Evolutionary conservation across 2,888 invertebrate species (phyloP).

Genomic region (Aphrophora alni): DNA sequence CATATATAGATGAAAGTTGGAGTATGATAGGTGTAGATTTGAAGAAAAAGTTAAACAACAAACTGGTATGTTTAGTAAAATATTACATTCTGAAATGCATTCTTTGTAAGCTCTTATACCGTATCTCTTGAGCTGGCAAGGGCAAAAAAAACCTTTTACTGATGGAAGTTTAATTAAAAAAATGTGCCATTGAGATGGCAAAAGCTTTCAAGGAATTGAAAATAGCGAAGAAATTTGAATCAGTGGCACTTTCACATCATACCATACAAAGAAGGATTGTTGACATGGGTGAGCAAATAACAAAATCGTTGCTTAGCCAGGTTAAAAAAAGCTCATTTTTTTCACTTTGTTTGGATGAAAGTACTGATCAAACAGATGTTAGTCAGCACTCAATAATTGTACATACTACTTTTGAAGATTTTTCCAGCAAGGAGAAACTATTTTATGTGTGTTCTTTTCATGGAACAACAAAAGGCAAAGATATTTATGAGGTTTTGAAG

Average conservation of each 20-base stretch:
- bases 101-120: constrained; percentile 26
- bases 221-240: constrained; percentile 42
- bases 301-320: constrained; percentile 18
- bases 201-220: constrained; percentile 38
- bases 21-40: too few relatives aligned
- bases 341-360: constrained; percentile 36
- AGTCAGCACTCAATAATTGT: constrained; percentile 26
- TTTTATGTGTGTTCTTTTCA: background rate
- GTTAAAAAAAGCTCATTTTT: constrained; percentile 31
- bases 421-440: background rate
- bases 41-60: too few relatives aligned
- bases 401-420: constrained; percentile 26
- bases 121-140: constrained; percentile 36
- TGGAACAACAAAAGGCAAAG: constrained; percentile 30
- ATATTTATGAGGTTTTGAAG: constrained; percentile 30
- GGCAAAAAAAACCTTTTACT: constrained; percentile 43
- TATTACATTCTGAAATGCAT: background rate
- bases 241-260: too few relatives aligned
- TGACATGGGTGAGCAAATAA: constrained; percentile 31
- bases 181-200: background rate
- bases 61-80: too few relatives aligned
- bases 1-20: too few relatives aligned
- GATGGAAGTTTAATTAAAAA: constrained; percentile 22
- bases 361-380: too few relatives aligned
- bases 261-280: constrained; percentile 35